Evolutionary conservation across 2,888 invertebrate genomes (phyloP), one percentile per base, ranked within the genome.

Genomic region (Drosophila mayaguana): DNA sequence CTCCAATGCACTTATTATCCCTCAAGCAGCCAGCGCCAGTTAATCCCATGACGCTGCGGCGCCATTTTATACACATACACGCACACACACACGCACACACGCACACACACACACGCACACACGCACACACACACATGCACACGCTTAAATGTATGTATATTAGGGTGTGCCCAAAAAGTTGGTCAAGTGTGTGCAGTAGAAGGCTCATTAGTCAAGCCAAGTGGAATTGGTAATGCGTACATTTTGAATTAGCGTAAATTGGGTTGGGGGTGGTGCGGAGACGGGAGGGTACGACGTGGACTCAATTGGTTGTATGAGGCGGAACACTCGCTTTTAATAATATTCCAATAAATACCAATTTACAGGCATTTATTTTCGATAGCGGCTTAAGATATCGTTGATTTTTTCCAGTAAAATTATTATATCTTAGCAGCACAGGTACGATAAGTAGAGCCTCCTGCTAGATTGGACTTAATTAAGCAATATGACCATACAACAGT

Each of bases 1-100:
- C 87, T 86, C 70, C 89, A 84, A 83, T 86, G 89, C 84, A 88
- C 89, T 86, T 86, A 88, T 84, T 86, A 84, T 84, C 87, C 90
- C 80, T 89, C 90, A 75, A 91, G 91, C 78, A 75, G 75, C 78
- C 78, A 78, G 80, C 38, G 79, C 62, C 69, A 71, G 74, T 87
- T 82, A 87, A 87, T 82, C 87, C 74, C 87, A 66, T 74, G 84
- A 68, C 77, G 68, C 63, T 70, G 80, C 73, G 74, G 68, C 73
- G 75, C 81, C 86, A 81, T 85, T 85, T 82, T 69, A n/a, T n/a
- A n/a, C n/a, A 66, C 68, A 69, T 50, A 66, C 68, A 65, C 18
- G 63, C 40, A 63, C 59, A 46, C 68, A 62, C 63, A 60, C 57
- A 50, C 56, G 46, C 46, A n/a, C 54, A 22, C 43, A 8, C 25